Evolutionary conservation across 2,888 invertebrate genomes (phyloP), one percentile per base, ranked within the genome.

Genomic region (Pomacea canaliculata): DNA sequence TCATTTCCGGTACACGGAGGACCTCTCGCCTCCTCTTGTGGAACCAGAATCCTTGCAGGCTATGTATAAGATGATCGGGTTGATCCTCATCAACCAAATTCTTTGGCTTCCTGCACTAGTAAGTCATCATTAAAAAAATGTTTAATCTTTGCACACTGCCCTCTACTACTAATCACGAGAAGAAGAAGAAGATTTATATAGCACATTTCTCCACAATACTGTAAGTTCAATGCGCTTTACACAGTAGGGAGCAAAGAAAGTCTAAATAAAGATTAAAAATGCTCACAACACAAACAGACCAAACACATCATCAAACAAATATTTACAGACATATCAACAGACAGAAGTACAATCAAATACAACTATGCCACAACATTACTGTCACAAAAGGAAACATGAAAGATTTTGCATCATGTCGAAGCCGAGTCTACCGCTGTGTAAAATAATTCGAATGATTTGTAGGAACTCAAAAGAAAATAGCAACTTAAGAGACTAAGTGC

Each of bases 51-150:
- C 65, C 77, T 70, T 71, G 78, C 76, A 66, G 46, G 76, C 12
- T 73, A 56, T 7, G 48, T 72, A 69, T 72, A 76, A 78, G 23
- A 79, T 77, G 66, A 67, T 74, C 7, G 73, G 70, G 27, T 59
- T 74, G 19, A 49, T 80, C 16, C 80, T 63, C 51, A 79, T 18
- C 78, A 83, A 66, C 78, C 82, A 18, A 76, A 79, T 46, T 77
- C 84, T 82, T 80, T 74, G 73, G 73, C 16, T 74, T 12, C 73
- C 73, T 7, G 69, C 68, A 18, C 62, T 74, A 48, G 73, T 74
- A 56, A 69, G 73, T 59, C 7, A n/a, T 60, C n/a, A 19, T 60
- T 60, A 37, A 37, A 37, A 37, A 37, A 37, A 23, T 23, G 23
- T 23, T 23, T 23, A 0, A 23, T 23, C 23, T 23, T 23, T 23